These are phyloP conservation scores for Xylota segnis DNA, from an alignment of 2,888 invertebrate genomes.

Conservation along the genomic window DNA sequence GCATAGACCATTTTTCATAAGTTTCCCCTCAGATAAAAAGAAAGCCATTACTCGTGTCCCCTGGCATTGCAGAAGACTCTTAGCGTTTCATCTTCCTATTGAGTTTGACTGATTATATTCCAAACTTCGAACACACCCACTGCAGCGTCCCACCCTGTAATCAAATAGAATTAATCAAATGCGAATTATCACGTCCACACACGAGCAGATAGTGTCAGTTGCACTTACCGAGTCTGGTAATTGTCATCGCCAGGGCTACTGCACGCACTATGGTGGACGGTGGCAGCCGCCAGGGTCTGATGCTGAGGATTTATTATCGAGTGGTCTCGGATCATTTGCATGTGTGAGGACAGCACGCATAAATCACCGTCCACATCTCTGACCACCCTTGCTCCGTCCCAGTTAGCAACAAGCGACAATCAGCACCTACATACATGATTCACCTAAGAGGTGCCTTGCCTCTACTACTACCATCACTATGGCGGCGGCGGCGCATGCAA, in stretches of 20 bases:
- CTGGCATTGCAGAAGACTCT: neutral
- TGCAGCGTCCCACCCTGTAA: slow-evolving; percentile 39
- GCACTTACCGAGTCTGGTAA: slow-evolving; percentile 73
- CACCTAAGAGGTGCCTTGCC: slow-evolving; percentile 48
- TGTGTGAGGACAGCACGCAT: slow-evolving; percentile 76
- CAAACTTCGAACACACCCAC: slow-evolving; percentile 38
- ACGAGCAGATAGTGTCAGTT: slow-evolving; percentile 73
- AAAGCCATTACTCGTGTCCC: slow-evolving; percentile 22
- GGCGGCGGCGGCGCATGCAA: slow-evolving; percentile 14
- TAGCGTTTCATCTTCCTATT: neutral
- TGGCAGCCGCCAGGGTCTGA: neutral
- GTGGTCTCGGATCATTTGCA: slow-evolving; percentile 71
- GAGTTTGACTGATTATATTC: slow-evolving; percentile 52
- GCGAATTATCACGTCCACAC: slow-evolving; percentile 74
- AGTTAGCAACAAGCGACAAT: slow-evolving; percentile 47
- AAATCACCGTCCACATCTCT: slow-evolving; percentile 66
- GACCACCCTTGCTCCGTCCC: slow-evolving; percentile 25
- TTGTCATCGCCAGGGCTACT: slow-evolving; percentile 71
- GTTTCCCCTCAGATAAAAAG: neutral
- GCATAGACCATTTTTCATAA: neutral
- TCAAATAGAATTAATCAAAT: slow-evolving; percentile 76
- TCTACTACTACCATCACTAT: too few species aligned
- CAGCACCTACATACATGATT: slow-evolving; percentile 51
- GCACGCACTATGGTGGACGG: slow-evolving; percentile 19
- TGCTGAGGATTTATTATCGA: slow-evolving; percentile 66